Conservation (phyloP, 2,888 invertebrate genomes). For the Morpho achilles region DNA sequence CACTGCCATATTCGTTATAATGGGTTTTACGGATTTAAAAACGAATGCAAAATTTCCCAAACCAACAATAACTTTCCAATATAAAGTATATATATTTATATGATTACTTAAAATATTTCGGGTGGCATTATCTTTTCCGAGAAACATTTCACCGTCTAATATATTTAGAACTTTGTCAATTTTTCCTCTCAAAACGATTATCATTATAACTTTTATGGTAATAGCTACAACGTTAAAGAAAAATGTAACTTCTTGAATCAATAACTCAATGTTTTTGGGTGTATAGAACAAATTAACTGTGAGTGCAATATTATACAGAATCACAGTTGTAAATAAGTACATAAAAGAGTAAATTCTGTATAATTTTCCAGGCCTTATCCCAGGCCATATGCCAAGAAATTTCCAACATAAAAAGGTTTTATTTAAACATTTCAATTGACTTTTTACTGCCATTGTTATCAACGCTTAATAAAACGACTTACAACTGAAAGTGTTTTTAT, state of each 20-base stretch:
- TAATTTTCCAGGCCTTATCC: constrained; percentile 34
- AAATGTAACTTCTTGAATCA: constrained; percentile 53
- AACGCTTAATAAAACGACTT: neutral
- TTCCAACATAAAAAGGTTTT: constrained; percentile 33
- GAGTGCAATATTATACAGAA: constrained; percentile 43
- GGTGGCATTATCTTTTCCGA: constrained; percentile 9
- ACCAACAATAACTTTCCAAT: constrained; percentile 9
- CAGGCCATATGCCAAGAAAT: constrained; percentile 51
- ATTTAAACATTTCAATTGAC: constrained; percentile 15
- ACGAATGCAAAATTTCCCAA: constrained; percentile 13
- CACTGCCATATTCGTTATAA: constrained; percentile 5
- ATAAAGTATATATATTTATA: constrained; percentile 11
- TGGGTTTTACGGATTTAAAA: constrained; percentile 7
- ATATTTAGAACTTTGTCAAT: constrained; percentile 11
- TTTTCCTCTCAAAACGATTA: constrained; percentile 4
- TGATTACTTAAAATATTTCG: constrained; percentile 4
- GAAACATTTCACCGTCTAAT: constrained; percentile 13
- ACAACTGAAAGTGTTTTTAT: constrained; percentile 5
- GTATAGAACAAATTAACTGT: constrained; percentile 49
- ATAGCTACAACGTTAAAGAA: constrained; percentile 50
- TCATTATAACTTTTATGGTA: constrained; percentile 24
- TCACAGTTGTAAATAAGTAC: constrained; percentile 38
- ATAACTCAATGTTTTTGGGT: constrained; percentile 45
- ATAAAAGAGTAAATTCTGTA: constrained; percentile 47
- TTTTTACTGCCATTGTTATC: constrained; percentile 7